phyloP scores from a whole-genome alignment of 2,888 invertebrate genomes.

The Callosobruchus maculatus region DNA sequence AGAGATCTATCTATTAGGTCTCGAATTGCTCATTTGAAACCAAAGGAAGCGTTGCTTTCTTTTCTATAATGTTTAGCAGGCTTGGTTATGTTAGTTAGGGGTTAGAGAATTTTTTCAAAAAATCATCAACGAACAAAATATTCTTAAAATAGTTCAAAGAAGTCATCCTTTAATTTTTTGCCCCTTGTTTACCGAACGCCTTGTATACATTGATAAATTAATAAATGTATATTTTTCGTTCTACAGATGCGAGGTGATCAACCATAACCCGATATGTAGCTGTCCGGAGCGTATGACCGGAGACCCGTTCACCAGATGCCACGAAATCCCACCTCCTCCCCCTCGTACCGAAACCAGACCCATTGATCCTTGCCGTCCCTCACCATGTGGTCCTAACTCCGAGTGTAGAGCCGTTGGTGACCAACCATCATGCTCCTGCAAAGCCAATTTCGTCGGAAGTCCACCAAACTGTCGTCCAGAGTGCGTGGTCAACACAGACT shows the following conservation, averaged over 20 bases:
- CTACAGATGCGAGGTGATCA: slow-evolving; percentile 62
- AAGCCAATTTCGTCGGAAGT: slow-evolving; percentile 64
- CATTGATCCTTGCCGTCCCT: slow-evolving; percentile 57
- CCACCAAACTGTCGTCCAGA: slow-evolving; percentile 76
- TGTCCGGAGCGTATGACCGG: slow-evolving; percentile 62
- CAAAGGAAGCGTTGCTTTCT: no score
- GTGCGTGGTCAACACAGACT: slow-evolving; percentile 67
- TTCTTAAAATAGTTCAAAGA: no score
- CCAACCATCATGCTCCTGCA: slow-evolving; percentile 66
- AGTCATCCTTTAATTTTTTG: no score
- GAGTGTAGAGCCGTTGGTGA: slow-evolving; percentile 57
- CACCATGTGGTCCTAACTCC: slow-evolving; percentile 64
- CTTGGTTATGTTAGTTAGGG: no score
- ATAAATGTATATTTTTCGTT: neutral
- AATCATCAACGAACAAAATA: no score
- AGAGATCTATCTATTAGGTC: no score
- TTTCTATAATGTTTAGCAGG: no score
- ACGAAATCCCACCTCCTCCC: slow-evolving; percentile 40
- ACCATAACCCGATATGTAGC: slow-evolving; percentile 74
- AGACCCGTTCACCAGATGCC: slow-evolving; percentile 75
- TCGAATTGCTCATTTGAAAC: no score
- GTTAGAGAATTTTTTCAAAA: no score
- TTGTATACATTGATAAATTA: no score
- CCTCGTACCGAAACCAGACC: slow-evolving; percentile 37
- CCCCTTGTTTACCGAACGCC: no score